A percentile compares a stretch with the other conserved stretches of the same genome.
These are phyloP conservation scores for Sebastes baramenuke DNA, from an alignment of 2,797 vertebrate species.

Conservation along the genomic window DNA sequence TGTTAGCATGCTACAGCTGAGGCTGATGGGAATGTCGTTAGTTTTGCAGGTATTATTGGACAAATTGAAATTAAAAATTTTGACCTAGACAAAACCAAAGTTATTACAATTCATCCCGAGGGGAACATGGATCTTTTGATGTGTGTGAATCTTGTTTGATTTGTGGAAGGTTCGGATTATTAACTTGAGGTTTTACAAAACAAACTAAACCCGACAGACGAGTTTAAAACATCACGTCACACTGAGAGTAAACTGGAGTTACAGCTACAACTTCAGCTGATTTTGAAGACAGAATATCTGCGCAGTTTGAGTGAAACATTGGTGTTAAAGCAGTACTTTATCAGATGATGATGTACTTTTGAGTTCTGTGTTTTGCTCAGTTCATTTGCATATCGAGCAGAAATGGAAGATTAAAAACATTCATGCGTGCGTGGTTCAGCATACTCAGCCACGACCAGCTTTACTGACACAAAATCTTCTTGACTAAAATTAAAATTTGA, in stretches of 20 bases:
- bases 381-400: conserved; percentile 43
- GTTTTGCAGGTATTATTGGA: too few relatives aligned
- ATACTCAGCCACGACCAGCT: conserved; percentile 16
- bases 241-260: not conserved
- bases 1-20: too few relatives aligned
- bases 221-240: not conserved
- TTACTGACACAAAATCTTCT: not conserved
- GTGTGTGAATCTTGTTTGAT: not conserved
- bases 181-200: not conserved
- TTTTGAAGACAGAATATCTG: not conserved
- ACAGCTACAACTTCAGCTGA: conserved; percentile 14
- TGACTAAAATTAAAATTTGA: not conserved
- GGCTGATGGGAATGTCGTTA: too few relatives aligned
- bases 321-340: not conserved
- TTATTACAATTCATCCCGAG: not conserved
- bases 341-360: not conserved
- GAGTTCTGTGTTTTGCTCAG: not conserved
- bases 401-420: conserved; percentile 38
- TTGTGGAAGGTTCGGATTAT: conserved; percentile 22
- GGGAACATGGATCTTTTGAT: not conserved
- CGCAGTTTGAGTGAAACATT: not conserved
- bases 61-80: too few relatives aligned
- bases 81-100: too few relatives aligned
- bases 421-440: not conserved
- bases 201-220: not conserved